Percentiles rank a stretch among this genome's conserved stretches.
phyloP scores from a whole-genome alignment of 2,888 invertebrate species.

The Sabatieria punctata region DNA sequence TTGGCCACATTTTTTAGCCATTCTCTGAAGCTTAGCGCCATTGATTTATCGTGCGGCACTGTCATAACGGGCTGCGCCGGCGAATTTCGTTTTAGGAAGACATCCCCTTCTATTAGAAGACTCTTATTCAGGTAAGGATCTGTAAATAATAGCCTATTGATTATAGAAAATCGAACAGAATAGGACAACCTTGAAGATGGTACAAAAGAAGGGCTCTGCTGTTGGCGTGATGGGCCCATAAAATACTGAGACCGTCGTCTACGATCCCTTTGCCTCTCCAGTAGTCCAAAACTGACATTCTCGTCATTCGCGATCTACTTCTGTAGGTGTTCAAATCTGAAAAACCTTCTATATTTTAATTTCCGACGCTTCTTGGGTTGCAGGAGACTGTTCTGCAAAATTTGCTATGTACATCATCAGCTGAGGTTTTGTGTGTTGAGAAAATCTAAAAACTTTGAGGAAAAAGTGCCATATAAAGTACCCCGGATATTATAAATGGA shows the following conservation, averaged over 20 bases:
- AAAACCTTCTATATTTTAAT: no score
- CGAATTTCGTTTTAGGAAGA: neutral
- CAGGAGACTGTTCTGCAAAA: no score
- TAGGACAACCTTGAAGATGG: constrained; percentile 17
- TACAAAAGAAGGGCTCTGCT: constrained; percentile 19
- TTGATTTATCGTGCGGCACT: neutral
- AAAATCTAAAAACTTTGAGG: no score
- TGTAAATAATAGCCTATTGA: no score
- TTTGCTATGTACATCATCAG: no score
- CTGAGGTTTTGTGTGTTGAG: no score
- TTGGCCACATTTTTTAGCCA: neutral
- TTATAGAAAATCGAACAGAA: no score
- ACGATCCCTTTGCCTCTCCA: no score
- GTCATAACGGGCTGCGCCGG: neutral
- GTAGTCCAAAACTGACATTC: constrained; percentile 21
- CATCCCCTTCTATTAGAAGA: neutral
- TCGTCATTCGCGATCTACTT: constrained; percentile 19
- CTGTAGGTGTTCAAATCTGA: no score
- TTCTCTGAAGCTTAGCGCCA: neutral
- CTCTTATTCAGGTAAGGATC: constrained; percentile 1
- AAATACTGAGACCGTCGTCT: constrained; percentile 19
- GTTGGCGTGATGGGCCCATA: constrained; percentile 20
- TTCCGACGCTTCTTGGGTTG: no score
- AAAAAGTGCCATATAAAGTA: no score
- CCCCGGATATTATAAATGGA: no score